Percentiles rank a stretch among this genome's conserved stretches.
Conservation (phyloP, 2,888 invertebrate species). For the Drosophila niveifrons region DNA sequence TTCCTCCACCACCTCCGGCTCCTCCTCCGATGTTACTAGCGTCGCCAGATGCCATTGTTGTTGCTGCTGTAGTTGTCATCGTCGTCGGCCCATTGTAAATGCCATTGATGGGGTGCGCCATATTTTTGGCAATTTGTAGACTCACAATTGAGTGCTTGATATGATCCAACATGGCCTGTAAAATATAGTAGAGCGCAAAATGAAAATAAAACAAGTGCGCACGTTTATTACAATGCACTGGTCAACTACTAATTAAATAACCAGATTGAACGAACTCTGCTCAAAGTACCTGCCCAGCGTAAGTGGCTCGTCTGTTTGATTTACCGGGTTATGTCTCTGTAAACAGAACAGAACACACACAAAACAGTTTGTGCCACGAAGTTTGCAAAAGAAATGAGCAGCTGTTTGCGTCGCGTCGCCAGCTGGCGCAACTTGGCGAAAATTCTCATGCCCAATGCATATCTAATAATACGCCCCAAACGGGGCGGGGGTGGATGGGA, state of each 20-base stretch:
- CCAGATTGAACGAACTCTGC: constrained; percentile 26
- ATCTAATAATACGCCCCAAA: constrained; percentile 47
- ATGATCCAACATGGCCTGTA: constrained; percentile 96
- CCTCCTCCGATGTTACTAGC: constrained; percentile 7
- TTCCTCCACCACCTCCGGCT: constrained; percentile 19
- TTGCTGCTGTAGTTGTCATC: constrained; percentile 47
- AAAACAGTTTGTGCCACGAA: constrained; percentile 50
- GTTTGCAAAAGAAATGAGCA: constrained; percentile 66
- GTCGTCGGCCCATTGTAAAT: constrained; percentile 90
- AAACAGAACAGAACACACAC: background rate
- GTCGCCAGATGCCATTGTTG: constrained; percentile 30
- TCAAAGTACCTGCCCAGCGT: background rate
- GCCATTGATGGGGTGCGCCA: constrained; percentile 96
- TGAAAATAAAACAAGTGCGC: constrained; percentile 7
- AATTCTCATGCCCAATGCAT: constrained; percentile 63
- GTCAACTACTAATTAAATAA: constrained; percentile 46
- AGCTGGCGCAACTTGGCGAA: constrained; percentile 57
- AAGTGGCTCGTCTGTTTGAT: background rate
- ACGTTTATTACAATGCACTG: constrained; percentile 10
- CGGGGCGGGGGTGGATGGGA: background rate
- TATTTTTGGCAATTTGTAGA: constrained; percentile 98
- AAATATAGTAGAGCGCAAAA: background rate
- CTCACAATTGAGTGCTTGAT: constrained; percentile 99
- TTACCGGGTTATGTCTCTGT: constrained; percentile 10
- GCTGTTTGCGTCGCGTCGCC: constrained; percentile 50